Evolutionary conservation across 2,113 vertebrate species (phyloP).

Genomic region (Ameiurus melas): DNA sequence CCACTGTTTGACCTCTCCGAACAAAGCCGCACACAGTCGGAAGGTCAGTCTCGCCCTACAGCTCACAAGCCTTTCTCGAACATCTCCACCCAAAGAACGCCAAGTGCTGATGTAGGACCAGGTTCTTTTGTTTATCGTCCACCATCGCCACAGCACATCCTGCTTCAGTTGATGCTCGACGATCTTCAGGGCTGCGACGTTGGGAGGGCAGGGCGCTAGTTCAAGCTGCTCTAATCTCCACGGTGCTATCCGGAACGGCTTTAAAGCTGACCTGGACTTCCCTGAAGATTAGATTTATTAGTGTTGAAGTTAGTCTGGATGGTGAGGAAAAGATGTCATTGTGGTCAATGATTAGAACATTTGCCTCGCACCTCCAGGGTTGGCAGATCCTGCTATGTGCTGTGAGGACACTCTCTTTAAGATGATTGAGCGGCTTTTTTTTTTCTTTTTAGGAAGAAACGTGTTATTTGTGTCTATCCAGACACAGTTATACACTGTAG

Average conservation of each 20-base stretch:
- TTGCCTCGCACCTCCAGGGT: too few relatives aligned
- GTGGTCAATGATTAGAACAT: too few relatives aligned
- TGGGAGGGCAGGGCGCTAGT: not conserved
- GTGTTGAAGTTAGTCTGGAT: not conserved
- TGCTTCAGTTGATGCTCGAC: not conserved
- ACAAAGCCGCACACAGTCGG: not conserved
- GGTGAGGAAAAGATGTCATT: not conserved
- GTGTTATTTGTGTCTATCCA: not conserved
- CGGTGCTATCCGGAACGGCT: not conserved
- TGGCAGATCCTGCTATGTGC: too few relatives aligned
- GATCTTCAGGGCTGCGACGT: conserved; percentile 10
- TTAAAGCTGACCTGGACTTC: not conserved
- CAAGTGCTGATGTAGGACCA: not conserved
- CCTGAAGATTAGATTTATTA: not conserved
- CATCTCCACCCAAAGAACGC: not conserved
- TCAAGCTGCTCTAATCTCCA: not conserved
- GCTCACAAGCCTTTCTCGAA: not conserved
- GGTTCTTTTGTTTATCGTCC: conserved; percentile 2
- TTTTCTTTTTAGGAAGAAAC: too few relatives aligned
- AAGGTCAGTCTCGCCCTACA: too few relatives aligned
- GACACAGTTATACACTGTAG: not conserved
- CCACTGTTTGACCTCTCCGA: not conserved
- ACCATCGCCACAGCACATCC: not conserved
- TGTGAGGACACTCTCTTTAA: too few relatives aligned
- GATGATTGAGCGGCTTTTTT: too few relatives aligned